Percentiles rank a stretch among this genome's conserved stretches.
Conservation (phyloP, 2,113 vertebrate species). For the Thalassarche chlororhynchos region DNA sequence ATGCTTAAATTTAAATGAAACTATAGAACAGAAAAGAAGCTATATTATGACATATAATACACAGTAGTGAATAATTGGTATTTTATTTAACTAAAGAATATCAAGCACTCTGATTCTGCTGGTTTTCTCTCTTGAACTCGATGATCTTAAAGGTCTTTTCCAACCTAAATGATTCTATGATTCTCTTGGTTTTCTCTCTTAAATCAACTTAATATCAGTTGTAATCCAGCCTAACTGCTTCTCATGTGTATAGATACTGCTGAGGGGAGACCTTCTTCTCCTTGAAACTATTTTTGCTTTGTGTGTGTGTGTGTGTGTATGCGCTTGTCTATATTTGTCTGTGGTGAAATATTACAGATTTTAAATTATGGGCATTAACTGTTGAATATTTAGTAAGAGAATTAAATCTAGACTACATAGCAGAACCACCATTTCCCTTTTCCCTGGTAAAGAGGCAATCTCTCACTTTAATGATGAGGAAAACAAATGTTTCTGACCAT, state of each 20-base stretch:
- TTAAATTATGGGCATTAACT: not conserved
- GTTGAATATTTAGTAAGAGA: not conserved
- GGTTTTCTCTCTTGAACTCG: not conserved
- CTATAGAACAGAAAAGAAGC: not conserved
- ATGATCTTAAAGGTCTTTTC: not conserved
- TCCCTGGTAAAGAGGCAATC: not conserved
- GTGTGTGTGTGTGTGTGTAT: not conserved
- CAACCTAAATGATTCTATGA: not conserved
- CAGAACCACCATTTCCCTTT: not conserved
- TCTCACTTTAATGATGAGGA: not conserved
- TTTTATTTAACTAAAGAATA: not conserved
- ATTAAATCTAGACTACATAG: not conserved
- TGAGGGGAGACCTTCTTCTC: not conserved
- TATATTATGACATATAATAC: not conserved
- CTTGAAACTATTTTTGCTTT: not conserved
- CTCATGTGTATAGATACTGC: not conserved
- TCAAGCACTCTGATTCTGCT: not conserved
- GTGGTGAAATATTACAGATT: not conserved
- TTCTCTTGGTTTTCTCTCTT: not conserved
- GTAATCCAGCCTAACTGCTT: not conserved
- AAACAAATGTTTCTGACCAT: not conserved
- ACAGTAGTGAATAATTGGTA: not conserved
- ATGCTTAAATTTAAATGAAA: not conserved
- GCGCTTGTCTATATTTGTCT: not conserved
- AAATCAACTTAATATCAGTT: not conserved